A percentile compares a stretch with the other conserved stretches of the same genome.
phyloP scores from a whole-genome alignment of 64 coral and sea anemone species.

The Catalaphyllia jardinei region DNA sequence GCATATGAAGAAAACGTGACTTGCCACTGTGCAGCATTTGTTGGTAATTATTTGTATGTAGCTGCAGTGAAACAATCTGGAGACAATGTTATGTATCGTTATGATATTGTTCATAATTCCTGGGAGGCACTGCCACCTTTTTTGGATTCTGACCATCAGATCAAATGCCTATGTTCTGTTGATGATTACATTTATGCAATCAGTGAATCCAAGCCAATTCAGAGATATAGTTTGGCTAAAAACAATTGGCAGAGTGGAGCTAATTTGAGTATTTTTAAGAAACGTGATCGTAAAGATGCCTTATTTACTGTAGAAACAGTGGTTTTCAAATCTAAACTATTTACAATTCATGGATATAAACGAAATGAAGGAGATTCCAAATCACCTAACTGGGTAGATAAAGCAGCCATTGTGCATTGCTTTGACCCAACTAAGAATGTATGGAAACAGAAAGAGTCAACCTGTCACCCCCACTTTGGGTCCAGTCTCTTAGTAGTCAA shows the following conservation, averaged over 20 bases:
- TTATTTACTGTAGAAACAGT: background rate
- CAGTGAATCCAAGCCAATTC: background rate
- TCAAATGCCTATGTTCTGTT: background rate
- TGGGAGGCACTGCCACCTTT: background rate
- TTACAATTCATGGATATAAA: conserved; percentile 1
- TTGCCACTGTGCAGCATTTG: background rate
- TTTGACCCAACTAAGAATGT: conserved; percentile 2
- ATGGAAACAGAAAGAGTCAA: conserved; percentile 2
- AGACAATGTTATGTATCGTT: background rate
- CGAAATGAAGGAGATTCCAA: background rate
- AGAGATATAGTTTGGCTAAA: background rate
- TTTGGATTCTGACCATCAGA: background rate
- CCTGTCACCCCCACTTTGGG: background rate
- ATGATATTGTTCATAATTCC: background rate
- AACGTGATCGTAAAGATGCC: background rate
- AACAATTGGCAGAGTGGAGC: background rate
- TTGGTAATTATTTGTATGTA: background rate
- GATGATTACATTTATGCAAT: conserved; percentile 11
- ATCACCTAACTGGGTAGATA: background rate
- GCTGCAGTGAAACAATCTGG: background rate
- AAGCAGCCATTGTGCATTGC: background rate
- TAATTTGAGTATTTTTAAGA: background rate
- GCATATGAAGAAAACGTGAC: background rate
- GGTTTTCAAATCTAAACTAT: background rate
- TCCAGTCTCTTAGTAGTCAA: conserved; percentile 34